These are phyloP conservation scores for Tetranychus piercei DNA, from an alignment of 2,888 invertebrate species.

Conservation along the genomic window DNA sequence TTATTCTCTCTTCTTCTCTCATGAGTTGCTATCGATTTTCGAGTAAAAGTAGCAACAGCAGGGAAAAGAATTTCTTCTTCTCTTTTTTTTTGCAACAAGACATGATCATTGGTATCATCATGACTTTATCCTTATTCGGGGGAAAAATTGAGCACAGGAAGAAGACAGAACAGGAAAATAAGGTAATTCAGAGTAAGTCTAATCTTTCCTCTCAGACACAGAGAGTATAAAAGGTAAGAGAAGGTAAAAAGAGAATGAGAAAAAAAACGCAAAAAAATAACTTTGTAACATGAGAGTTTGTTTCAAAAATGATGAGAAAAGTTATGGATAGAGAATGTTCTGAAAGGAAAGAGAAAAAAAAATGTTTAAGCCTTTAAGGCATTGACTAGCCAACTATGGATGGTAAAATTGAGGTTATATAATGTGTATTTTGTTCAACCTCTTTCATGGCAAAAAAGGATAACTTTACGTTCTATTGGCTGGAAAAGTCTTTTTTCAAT, in stretches of 20 bases:
- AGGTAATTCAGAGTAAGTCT: neutral
- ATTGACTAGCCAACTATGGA: neutral
- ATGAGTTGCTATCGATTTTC: neutral
- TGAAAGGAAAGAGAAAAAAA: neutral
- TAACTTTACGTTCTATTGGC: neutral
- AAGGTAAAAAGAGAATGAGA: neutral
- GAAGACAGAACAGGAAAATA: neutral
- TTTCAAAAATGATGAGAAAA: neutral
- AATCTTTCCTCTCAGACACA: neutral
- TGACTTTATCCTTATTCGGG: neutral
- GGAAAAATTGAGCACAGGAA: neutral
- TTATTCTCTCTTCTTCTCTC: neutral
- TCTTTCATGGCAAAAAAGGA: neutral
- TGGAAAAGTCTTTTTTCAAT: neutral
- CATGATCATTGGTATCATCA: constrained; percentile 1
- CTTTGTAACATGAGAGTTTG: neutral
- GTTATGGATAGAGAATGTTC: neutral
- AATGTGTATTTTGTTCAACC: neutral
- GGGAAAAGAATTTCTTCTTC: neutral
- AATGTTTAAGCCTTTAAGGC: neutral
- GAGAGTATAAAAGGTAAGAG: too few species aligned
- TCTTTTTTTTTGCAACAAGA: neutral
- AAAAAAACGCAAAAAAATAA: neutral
- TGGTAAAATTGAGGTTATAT: neutral
- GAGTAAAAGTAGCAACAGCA: neutral